Base-by-base conservation (phyloP, 2,888 invertebrate genomes). In the Caenorhabditis doughertyi region DNA sequence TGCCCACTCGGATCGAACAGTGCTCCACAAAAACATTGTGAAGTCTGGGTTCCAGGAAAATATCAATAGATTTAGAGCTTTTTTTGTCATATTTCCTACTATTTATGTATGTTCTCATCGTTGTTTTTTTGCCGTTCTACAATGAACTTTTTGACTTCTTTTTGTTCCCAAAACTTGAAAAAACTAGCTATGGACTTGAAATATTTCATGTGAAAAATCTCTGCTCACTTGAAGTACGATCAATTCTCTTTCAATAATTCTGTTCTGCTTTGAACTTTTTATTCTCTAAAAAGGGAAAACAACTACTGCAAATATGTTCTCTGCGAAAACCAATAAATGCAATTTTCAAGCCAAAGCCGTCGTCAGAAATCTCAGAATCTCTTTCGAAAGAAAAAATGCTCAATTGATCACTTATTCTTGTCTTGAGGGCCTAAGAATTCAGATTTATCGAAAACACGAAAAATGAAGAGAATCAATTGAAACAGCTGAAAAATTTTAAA, bases 1-100 rank as follows among this genome's bases (percentile, higher is more conserved):
- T 90, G 90, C 35, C 89, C 89, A 13, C 82, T 81, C 13, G 81
- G 83, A 58, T 86, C 88, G 7, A 39, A 27, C 4, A 89, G 88
- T 68, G 84, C 90, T 9, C 90, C 90, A 1, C 47, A 23, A 35
- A 64, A 84, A 0, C 89, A 89, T 73, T 90, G 90, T 77, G 74
- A 87, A 47, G 90, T 90, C 18, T 90, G 90, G 90, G 84, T 84
- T 4, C 84, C 87, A 7, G 73, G 56, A 29, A 81, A 68, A 11
- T 84, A 86, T 56, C 77, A 82, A 67, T 82, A 73, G 60, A 29
- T 62, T 62, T 64, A 49, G 64, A 64, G 47, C 47, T 65, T 51
- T 23, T 7, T 44, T 49, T 64, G 32, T 47, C 32, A 39, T 44
- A 11, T 42, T 16, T 55, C 25, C 55, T 55, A n/a, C 55, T 68